A percentile compares a stretch with the other conserved stretches of the same genome.
phyloP scores from a whole-genome alignment of 2,888 invertebrate genomes.

The Thymelicus sylvestris region DNA sequence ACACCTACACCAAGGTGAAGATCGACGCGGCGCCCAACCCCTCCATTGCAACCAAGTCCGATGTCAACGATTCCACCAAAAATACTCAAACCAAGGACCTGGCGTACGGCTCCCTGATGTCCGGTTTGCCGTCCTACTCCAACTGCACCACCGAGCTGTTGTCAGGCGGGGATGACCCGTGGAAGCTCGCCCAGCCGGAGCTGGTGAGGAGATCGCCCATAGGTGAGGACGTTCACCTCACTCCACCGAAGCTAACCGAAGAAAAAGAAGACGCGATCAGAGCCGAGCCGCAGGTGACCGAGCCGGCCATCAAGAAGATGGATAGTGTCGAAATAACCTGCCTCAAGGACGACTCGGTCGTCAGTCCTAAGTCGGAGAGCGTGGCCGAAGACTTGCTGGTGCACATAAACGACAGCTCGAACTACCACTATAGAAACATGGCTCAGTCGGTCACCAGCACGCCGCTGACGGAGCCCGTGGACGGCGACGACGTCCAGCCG shows the following conservation, averaged over 20 bases:
- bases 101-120: conserved; percentile 72
- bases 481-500: conserved; percentile 49
- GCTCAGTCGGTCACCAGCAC: conserved; percentile 71
- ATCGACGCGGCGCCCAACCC: conserved; percentile 57
- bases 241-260: conserved; percentile 55
- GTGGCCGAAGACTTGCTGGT: conserved; percentile 39
- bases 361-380: conserved; percentile 48
- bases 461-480: conserved; percentile 54
- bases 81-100: conserved; percentile 71
- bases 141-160: conserved; percentile 70
- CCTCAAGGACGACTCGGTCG: conserved; percentile 59
- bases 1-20: conserved; percentile 74
- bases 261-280: conserved; percentile 41
- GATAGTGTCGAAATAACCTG: conserved; percentile 74
- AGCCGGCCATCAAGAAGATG: conserved; percentile 65
- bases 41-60: conserved; percentile 62
- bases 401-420: conserved; percentile 57
- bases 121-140: conserved; percentile 70
- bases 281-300: conserved; percentile 55
- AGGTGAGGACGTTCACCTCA: conserved; percentile 52
- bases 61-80: conserved; percentile 67
- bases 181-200: conserved; percentile 71
- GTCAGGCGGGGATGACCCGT: conserved; percentile 63
- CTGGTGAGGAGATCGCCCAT: conserved; percentile 66
- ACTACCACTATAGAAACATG: conserved; percentile 62